These are phyloP conservation scores for Atherinosoma microstoma DNA, from an alignment of 2,797 vertebrate species.

Conservation along the genomic window DNA sequence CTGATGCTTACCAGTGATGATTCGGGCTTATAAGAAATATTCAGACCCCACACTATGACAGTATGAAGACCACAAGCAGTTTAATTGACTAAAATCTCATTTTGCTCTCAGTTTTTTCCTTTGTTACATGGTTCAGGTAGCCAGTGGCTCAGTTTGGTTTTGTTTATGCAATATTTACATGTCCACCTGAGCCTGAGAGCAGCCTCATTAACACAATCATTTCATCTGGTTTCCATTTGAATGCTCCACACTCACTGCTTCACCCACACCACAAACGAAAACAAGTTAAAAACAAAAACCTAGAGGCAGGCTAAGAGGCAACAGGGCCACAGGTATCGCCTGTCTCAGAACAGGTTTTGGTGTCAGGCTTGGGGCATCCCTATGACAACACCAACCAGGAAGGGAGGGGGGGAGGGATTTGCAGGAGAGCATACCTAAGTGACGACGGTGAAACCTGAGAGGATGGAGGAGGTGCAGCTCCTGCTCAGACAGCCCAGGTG, in stretches of 20 bases:
- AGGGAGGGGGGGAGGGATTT: too few species aligned
- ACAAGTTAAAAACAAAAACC: not conserved
- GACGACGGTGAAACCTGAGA: constrained; percentile 64
- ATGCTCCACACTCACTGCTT: not conserved
- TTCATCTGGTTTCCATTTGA: not conserved
- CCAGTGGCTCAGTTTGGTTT: not conserved
- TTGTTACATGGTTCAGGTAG: not conserved
- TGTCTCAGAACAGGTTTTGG: constrained; percentile 44
- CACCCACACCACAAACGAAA: not conserved
- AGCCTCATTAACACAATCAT: constrained; percentile 3
- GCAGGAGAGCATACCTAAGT: constrained; percentile 47
- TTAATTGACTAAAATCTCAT: not conserved
- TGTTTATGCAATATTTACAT: not conserved
- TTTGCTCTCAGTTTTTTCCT: not conserved
- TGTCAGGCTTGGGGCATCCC: constrained; percentile 17
- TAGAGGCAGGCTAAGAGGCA: not conserved
- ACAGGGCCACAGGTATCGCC: not conserved
- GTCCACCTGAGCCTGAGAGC: not conserved
- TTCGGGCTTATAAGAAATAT: too few species aligned
- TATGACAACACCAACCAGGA: constrained; percentile 22
- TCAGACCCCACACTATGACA: too few species aligned
- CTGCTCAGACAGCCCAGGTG: not conserved
- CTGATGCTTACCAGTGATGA: too few species aligned
- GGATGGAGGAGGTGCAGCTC: constrained; percentile 20
- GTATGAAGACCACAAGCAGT: too few species aligned